phyloP scores from a whole-genome alignment of 2,888 invertebrate genomes.

The Tortrix viridana region DNA sequence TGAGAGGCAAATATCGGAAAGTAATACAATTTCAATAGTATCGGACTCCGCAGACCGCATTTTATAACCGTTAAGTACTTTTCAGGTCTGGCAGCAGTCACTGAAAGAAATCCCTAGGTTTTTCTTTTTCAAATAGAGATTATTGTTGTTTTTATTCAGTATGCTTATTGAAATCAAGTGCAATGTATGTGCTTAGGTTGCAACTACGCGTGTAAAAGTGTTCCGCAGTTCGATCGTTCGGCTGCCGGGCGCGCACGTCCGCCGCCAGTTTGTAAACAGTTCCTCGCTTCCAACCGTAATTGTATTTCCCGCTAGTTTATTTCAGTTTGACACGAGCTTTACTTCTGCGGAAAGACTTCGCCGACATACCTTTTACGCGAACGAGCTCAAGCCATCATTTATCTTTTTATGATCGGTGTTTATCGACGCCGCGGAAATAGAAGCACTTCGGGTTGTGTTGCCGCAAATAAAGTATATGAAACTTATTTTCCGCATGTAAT shows the following conservation, averaged over 20 bases:
- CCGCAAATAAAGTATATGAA: background rate
- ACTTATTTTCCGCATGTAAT: background rate
- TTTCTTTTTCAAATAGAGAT: too few relatives aligned
- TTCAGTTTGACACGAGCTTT: slow-evolving; percentile 64
- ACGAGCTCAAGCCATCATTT: slow-evolving; percentile 29
- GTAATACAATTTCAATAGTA: slow-evolving; percentile 46
- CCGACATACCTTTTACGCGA: slow-evolving; percentile 51
- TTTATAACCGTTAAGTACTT: slow-evolving; percentile 29
- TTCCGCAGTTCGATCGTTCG: slow-evolving; percentile 52
- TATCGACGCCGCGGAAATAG: slow-evolving; percentile 13
- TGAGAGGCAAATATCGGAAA: slow-evolving; percentile 62
- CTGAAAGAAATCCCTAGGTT: background rate
- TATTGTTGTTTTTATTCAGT: too few relatives aligned
- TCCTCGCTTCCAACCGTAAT: slow-evolving; percentile 62
- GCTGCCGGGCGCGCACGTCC: slow-evolving; percentile 55
- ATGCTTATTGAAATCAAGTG: slow-evolving; percentile 41
- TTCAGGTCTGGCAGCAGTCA: slow-evolving; percentile 24
- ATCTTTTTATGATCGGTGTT: slow-evolving; percentile 30
- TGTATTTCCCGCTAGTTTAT: slow-evolving; percentile 70
- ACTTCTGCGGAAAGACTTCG: slow-evolving; percentile 54
- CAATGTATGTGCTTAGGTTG: slow-evolving; percentile 52
- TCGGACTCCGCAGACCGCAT: slow-evolving; percentile 19
- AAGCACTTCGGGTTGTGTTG: slow-evolving; percentile 10
- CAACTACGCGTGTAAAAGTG: slow-evolving; percentile 57
- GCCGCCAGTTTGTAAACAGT: slow-evolving; percentile 70